Base-by-base conservation (phyloP, 1,140 invertebrate genomes). In the Macrocentrus cingulum region DNA sequence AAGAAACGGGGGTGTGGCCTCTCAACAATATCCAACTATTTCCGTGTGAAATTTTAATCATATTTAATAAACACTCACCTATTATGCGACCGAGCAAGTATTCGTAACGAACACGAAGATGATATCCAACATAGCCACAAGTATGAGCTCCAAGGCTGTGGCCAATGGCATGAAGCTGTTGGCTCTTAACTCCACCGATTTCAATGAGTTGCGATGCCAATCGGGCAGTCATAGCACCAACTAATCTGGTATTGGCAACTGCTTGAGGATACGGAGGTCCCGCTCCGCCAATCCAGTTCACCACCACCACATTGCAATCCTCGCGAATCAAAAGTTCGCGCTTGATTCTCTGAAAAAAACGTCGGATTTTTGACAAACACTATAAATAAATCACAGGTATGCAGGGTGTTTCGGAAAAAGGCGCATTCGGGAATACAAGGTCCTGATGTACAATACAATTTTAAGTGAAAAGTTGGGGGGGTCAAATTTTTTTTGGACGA, bases 131-230 rank as follows among this genome's bases (percentile, higher is more conserved):
- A 70, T 95, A 94, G 4, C 92, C 92, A 46, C 85, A 87, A 5
- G 94, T 80, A 79, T 97, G 94, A 6, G 88, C 84, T 0, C 94
- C 94, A 2, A 97, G 80, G 29, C 92, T 95, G 77, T 97, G 94
- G 0, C 94, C 95, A 62, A 97, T 92, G 41, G 91, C 84, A 71
- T 97, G 94, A 34, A 90, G 70, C 25, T 51, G 64, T 3, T 45
- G 13, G 0, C 71, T 52, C 11, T 49, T 9, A 4, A 80, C 60
- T 37, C 66, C 66, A 1, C 74, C 77, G 25, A 73, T 57, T 46
- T 78, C 63, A n/a, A 81, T 75, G 2, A 84, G 54, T 51, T 83
- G 80, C 2, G 70, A 67, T 2, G 85, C 79, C 11, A 95, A 77
- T 75, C 91, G 84, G 0, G 91, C 91, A 0, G 90, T 86, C 68